A percentile compares a stretch with the other conserved stretches of the same genome.
Evolutionary conservation across 2,113 vertebrate genomes (phyloP).

Genomic region (Asarcornis scutulata): DNA sequence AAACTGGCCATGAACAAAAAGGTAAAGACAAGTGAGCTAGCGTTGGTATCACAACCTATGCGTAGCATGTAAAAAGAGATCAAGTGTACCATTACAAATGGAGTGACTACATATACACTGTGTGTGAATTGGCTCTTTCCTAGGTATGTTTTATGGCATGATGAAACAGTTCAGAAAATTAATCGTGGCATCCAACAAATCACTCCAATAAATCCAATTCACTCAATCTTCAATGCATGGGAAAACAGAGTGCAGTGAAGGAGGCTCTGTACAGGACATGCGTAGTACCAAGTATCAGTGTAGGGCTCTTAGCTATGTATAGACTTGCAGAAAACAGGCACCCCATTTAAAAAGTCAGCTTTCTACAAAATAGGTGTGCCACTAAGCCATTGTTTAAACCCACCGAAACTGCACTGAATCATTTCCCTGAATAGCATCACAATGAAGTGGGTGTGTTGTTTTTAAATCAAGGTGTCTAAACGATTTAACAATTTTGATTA

Average conservation of each 20-base stretch:
- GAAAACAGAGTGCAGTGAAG: not conserved
- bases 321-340: slow-evolving; percentile 51
- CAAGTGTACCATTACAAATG: not conserved
- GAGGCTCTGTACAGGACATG: not conserved
- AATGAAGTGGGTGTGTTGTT: slow-evolving; percentile 54
- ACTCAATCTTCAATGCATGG: not conserved
- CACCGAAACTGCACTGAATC: slow-evolving; percentile 68
- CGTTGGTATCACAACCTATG: not conserved
- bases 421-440: slow-evolving; percentile 68
- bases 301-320: not conserved
- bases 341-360: slow-evolving; percentile 42
- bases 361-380: slow-evolving; percentile 69
- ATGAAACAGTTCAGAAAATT: not conserved
- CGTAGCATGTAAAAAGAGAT: rapidly evolving
- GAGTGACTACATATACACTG: not conserved
- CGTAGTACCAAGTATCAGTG: slow-evolving; percentile 3
- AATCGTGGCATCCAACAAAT: not conserved
- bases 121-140: not conserved
- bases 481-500: slow-evolving; percentile 12
- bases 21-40: not conserved
- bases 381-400: slow-evolving; percentile 64
- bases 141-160: not conserved
- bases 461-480: slow-evolving; percentile 58
- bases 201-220: not conserved
- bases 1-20: not conserved